Percentiles rank a stretch among this genome's conserved stretches.
Conservation (phyloP, 2,888 invertebrate species). For the Andrena trimmerana region DNA sequence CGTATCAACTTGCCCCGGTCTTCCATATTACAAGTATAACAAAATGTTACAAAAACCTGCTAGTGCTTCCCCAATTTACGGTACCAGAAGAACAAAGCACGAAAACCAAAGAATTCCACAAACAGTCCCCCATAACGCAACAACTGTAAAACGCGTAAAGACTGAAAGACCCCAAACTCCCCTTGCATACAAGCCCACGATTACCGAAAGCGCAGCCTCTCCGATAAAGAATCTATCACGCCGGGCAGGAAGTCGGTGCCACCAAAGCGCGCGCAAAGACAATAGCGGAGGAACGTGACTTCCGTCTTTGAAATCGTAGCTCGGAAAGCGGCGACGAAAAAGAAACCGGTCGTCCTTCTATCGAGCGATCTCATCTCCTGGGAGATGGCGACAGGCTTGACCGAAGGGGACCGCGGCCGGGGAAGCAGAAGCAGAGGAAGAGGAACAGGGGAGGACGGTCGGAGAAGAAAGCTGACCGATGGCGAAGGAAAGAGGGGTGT, state of each 20-base stretch:
- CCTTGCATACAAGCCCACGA: background rate
- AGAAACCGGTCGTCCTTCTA: slow-evolving; percentile 54
- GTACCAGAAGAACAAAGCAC: no score
- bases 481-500: slow-evolving; percentile 18
- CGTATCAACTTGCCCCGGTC: no score
- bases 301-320: slow-evolving; percentile 67
- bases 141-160: no score
- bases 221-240: no score
- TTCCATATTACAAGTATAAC: no score
- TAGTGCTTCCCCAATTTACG: no score
- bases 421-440: background rate
- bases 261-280: slow-evolving; percentile 10
- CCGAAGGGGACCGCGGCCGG: slow-evolving; percentile 25
- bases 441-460: slow-evolving; percentile 21
- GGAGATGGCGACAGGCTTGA: slow-evolving; percentile 58
- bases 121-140: no score
- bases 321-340: slow-evolving; percentile 33
- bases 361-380: slow-evolving; percentile 64
- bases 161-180: no score
- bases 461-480: slow-evolving; percentile 27
- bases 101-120: no score
- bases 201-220: background rate
- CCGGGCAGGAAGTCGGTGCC: slow-evolving; percentile 5
- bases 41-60: no score
- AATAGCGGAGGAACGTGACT: slow-evolving; percentile 43